Base-by-base conservation (phyloP, 2,113 vertebrate genomes). In the Orientallactaga bullata region DNA sequence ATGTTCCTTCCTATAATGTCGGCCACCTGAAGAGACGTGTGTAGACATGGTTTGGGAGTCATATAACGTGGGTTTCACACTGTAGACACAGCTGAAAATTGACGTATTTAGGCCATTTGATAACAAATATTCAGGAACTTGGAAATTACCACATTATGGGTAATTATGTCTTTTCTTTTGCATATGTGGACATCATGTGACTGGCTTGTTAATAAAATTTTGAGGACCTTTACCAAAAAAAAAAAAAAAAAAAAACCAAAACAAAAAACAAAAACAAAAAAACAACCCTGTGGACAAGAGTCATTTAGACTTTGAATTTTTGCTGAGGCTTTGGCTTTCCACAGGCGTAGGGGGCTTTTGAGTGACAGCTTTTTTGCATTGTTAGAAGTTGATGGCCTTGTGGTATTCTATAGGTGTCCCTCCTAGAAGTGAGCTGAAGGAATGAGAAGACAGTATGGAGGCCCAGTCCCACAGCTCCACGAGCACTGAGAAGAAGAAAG, bases 361-460 rank as follows among this genome's bases (percentile, higher is more conserved):
- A 60, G 68, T 85, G 74, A 78, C 42, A 10, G 93, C 80, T 82
- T 71, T 18, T 6, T 63, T 11, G 23, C 4, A 6, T 20, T 79
- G 28, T 94, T 95, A 93, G 92, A 97, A 97, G 91, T 91, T 97
- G 91, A 97, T 83, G 79, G 79, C 1, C 60, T 60, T 96, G 7
- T 97, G 97, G 55, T 98, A 96, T 96, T 83, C 47, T 96, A 73
- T 90, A 99, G 99, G 98, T 51, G 32, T 90, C 98, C 94, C 98
- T 98, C 96, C 97, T 96, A 98, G 98, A 97, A 98, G 98, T 98
- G 98, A 98, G 97, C 97, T 98, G 99, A 99, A 99, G 99, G 99
- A 99, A 99, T 99, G 99, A 99, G 96, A 99, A 98, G 98, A 98
- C 97, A 98, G 97, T 98, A 99, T 99, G 99, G 99, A 99, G 98